Evolutionary conservation across 2,888 invertebrate species (phyloP).

Genomic region (Deladenus siricidicola): DNA sequence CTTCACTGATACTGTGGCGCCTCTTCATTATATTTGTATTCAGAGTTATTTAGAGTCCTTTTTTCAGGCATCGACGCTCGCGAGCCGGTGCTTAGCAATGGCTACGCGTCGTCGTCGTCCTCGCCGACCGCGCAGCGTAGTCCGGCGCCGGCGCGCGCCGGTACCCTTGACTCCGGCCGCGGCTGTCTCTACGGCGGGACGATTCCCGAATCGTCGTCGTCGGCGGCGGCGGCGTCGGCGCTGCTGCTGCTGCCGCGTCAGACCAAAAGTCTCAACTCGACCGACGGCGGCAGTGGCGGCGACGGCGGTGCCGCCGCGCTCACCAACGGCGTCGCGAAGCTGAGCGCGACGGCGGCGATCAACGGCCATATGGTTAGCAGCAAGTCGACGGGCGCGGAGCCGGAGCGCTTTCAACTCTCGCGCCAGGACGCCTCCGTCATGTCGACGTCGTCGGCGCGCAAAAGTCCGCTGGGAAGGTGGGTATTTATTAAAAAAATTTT

Average conservation of each 20-base stretch:
- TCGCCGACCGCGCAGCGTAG: no score
- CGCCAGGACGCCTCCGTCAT: slow-evolving; percentile 35
- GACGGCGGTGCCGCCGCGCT: no score
- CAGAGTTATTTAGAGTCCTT: no score
- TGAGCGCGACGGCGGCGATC: not conserved
- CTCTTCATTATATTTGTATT: no score
- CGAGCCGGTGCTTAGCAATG: no score
- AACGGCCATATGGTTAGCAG: not conserved
- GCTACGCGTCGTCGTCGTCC: no score
- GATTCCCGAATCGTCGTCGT: not conserved
- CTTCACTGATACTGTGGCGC: no score
- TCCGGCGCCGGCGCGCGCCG: no score
- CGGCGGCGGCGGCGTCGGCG: not conserved
- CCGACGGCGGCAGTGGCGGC: not conserved
- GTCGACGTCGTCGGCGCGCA: slow-evolving; percentile 10
- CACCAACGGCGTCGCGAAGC: no score
- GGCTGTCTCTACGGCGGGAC: no score
- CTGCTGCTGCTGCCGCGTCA: not conserved
- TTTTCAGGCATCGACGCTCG: no score
- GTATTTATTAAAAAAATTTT: slow-evolving; percentile 3
- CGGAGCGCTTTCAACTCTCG: slow-evolving; percentile 28
- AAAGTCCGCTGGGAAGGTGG: slow-evolving; percentile 30
- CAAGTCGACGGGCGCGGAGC: slow-evolving; percentile 19
- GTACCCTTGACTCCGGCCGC: not conserved
- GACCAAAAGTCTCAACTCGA: not conserved